Conservation (phyloP, 2,113 vertebrate species). For the Brienomyrus brachyistius region DNA sequence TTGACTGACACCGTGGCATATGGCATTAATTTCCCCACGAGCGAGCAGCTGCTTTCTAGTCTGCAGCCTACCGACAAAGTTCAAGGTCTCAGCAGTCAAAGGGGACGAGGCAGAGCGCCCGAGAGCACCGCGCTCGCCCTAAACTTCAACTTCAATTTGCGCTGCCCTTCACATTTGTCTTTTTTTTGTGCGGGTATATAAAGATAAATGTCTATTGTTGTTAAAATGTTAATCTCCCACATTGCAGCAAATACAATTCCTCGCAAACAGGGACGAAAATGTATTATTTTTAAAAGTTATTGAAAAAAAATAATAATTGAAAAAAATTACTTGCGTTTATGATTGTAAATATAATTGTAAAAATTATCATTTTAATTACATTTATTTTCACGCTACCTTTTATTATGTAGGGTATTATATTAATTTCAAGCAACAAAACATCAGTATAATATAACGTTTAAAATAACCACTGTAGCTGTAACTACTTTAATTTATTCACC, state of each 20-base stretch:
- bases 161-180: neutral
- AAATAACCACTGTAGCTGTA: neutral
- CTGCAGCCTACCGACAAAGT: constrained; percentile 41
- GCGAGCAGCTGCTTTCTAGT: constrained; percentile 29
- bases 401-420: neutral
- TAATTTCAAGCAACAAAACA: neutral
- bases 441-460: neutral
- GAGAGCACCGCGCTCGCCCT: neutral
- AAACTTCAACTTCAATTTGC: neutral
- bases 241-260: neutral
- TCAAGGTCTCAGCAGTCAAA: constrained; percentile 52
- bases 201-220: constrained; percentile 4
- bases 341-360: neutral
- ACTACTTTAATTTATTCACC: neutral
- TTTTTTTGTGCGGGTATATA: neutral
- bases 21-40: constrained; percentile 43
- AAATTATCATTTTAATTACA: neutral
- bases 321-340: neutral
- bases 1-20: constrained; percentile 46
- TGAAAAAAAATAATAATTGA: neutral
- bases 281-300: neutral
- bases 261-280: neutral
- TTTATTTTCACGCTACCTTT: neutral
- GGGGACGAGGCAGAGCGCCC: neutral
- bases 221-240: neutral